Percentiles rank a stretch among this genome's conserved stretches.
These are phyloP conservation scores for Heliocidaris erythrogramma DNA, from an alignment of 35 echinoderm and acorn worm species.

Conservation along the genomic window DNA sequence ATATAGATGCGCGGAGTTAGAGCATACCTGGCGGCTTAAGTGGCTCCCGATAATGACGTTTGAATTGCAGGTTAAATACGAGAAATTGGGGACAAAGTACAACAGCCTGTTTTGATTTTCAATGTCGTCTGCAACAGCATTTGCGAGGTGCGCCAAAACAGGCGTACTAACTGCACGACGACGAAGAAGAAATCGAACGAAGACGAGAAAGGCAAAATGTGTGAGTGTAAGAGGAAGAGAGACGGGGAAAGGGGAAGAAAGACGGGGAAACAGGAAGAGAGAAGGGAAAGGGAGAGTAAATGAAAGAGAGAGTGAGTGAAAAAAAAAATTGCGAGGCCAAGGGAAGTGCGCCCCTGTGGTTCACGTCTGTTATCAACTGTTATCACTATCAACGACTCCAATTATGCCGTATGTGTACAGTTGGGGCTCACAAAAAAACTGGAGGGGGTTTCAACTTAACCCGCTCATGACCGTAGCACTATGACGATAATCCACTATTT, in stretches of 20 bases:
- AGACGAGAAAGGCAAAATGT: neutral
- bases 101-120: neutral
- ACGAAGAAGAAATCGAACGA: neutral
- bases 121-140: neutral
- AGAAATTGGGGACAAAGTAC: neutral
- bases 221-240: no score
- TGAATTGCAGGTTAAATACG: neutral
- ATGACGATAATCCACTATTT: neutral
- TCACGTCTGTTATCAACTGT: neutral
- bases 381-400: slow-evolving; percentile 31
- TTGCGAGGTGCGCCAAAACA: slow-evolving; percentile 1
- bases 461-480: neutral
- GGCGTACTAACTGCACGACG: neutral
- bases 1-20: neutral
- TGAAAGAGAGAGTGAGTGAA: neutral
- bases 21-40: neutral
- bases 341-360: slow-evolving; percentile 12
- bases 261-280: neutral
- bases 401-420: neutral
- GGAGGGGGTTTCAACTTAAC: neutral
- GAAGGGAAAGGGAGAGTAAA: neutral
- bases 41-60: neutral
- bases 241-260: neutral
- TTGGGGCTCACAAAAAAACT: neutral
- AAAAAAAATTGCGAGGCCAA: neutral